Percentiles rank a stretch among this genome's conserved stretches.
These are phyloP conservation scores for Isoperla grammatica DNA, from an alignment of 2,888 invertebrate species.

Conservation along the genomic window DNA sequence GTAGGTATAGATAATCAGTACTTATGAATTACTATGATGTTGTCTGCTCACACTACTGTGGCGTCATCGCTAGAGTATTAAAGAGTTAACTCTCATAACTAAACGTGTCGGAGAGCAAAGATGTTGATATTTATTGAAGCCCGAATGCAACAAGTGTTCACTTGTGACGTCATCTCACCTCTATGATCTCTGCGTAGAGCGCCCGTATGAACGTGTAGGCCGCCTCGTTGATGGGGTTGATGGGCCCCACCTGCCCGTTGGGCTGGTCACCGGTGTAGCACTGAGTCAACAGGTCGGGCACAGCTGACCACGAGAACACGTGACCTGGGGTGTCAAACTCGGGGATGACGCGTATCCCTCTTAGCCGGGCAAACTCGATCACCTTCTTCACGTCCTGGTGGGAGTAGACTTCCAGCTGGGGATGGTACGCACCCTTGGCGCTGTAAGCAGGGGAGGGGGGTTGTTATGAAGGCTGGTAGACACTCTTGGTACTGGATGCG, in stretches of 20 bases:
- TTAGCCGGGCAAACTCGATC: conserved; percentile 67
- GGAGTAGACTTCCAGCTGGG: conserved; percentile 57
- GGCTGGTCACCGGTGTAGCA: conserved; percentile 54
- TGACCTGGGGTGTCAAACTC: conserved; percentile 93
- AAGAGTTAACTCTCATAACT: no score
- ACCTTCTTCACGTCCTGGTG: conserved; percentile 58
- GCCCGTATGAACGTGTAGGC: conserved; percentile 62
- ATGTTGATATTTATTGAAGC: no score
- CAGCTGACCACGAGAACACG: conserved; percentile 79
- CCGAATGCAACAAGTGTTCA: no score
- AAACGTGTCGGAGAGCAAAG: no score
- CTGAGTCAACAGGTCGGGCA: conserved; percentile 65
- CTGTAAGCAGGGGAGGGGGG: no score
- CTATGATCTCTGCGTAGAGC: conserved; percentile 61
- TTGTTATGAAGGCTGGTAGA: no score
- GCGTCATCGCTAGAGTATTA: no score
- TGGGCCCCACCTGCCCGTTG: conserved; percentile 65
- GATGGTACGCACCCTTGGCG: conserved; percentile 61
- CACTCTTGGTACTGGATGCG: no score
- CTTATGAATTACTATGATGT: no score
- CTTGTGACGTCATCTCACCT: no score
- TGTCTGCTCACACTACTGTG: no score
- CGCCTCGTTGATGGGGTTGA: conserved; percentile 63
- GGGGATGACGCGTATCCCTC: conserved; percentile 81
- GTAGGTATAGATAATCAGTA: no score